phyloP scores from a whole-genome alignment of 2,113 vertebrate genomes.

The Colius striatus region DNA sequence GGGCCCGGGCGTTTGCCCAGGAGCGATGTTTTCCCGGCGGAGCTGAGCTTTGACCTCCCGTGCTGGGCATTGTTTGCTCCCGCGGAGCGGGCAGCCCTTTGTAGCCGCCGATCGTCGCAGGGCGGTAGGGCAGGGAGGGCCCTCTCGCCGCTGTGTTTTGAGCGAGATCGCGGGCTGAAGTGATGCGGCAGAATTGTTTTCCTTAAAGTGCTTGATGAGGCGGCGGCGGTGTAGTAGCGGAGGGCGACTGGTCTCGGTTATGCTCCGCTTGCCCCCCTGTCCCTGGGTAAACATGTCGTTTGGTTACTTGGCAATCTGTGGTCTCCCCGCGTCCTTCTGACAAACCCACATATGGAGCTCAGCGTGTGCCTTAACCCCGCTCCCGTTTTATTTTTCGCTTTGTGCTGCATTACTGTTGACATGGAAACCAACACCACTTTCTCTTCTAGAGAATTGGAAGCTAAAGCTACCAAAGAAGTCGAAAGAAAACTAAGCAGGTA shows the following conservation, averaged over 20 bases:
- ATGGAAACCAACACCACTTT: slow-evolving; percentile 61
- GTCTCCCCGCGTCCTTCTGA: background rate
- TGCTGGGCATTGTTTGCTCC: background rate
- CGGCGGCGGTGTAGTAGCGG: background rate
- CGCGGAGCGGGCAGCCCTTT: background rate
- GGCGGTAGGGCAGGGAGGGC: background rate
- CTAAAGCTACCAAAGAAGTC: slow-evolving; percentile 99
- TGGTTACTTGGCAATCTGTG: background rate
- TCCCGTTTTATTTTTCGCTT: background rate
- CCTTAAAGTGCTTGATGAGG: rapidly evolving
- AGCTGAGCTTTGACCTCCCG: background rate
- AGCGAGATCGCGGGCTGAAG: rapidly evolving
- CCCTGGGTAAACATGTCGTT: background rate
- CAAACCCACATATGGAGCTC: background rate
- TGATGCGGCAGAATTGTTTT: slow-evolving; percentile 17
- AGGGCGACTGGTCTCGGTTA: background rate
- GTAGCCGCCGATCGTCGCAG: background rate
- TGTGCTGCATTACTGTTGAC: slow-evolving; percentile 45
- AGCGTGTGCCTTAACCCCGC: background rate
- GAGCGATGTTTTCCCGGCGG: background rate
- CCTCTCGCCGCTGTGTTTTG: background rate
- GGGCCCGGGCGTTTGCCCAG: background rate
- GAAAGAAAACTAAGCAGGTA: slow-evolving; percentile 93
- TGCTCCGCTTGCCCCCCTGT: background rate
- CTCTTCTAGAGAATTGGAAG: slow-evolving; percentile 92